phyloP scores from a whole-genome alignment of 2,888 invertebrate species.

The Agriotes lineatus region DNA sequence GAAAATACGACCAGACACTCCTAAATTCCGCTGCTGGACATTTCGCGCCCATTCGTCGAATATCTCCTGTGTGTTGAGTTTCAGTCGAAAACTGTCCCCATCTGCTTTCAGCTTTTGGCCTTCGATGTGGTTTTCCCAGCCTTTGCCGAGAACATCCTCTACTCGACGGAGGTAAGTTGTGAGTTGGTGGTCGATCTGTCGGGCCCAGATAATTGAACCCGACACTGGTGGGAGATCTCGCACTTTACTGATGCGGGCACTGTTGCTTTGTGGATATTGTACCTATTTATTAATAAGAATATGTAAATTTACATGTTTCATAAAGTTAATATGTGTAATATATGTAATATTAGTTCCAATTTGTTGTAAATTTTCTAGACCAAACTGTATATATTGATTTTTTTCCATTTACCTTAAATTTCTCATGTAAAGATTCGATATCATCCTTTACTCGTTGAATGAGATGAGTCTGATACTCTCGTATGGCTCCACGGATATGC shows the following conservation, averaged over 20 bases:
- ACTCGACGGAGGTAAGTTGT: slow-evolving; percentile 96
- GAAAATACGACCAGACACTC: slow-evolving; percentile 94
- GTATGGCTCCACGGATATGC: slow-evolving; percentile 98
- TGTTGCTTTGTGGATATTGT: slow-evolving; percentile 95
- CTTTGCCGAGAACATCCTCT: slow-evolving; percentile 98
- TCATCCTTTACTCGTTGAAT: slow-evolving; percentile 99
- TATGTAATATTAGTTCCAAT: no score
- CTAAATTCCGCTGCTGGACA: slow-evolving; percentile 93
- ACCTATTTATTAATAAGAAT: no score
- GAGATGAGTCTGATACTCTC: slow-evolving; percentile 98
- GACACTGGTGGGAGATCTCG: slow-evolving; percentile 97
- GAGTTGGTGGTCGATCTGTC: slow-evolving; percentile 97
- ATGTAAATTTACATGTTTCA: no score
- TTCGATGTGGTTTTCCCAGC: slow-evolving; percentile 99
- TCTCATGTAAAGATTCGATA: slow-evolving; percentile 97
- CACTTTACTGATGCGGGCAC: slow-evolving; percentile 90
- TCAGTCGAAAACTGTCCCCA: slow-evolving; percentile 96
- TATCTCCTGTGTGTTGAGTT: slow-evolving; percentile 96
- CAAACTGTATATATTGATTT: background rate
- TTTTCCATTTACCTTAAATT: slow-evolving; percentile 94
- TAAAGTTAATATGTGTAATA: no score
- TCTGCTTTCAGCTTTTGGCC: slow-evolving; percentile 97
- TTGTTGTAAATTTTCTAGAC: no score
- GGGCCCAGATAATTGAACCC: slow-evolving; percentile 99
- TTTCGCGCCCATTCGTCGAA: slow-evolving; percentile 98